Evolutionary conservation across 2,797 vertebrate species (phyloP).

Genomic region (Lepidocolaptes lacrymiger): DNA sequence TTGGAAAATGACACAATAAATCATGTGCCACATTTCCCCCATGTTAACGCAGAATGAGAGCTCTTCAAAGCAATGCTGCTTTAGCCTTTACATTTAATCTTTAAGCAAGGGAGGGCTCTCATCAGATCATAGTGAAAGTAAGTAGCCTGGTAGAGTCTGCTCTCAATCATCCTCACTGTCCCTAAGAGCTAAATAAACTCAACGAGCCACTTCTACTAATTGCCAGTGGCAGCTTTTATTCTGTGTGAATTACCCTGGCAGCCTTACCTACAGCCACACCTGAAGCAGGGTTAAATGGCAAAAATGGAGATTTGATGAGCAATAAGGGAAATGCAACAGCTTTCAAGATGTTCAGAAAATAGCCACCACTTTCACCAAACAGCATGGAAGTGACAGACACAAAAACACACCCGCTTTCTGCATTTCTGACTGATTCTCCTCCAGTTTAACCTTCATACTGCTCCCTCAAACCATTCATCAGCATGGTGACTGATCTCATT

Average conservation of each 20-base stretch:
- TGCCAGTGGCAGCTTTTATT: conserved; percentile 25
- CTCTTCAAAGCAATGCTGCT: background rate
- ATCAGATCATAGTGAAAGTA: background rate
- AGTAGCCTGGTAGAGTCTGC: background rate
- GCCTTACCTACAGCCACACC: conserved; percentile 8
- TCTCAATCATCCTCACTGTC: background rate
- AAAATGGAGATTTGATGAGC: background rate
- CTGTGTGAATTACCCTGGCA: background rate
- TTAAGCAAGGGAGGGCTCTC: background rate
- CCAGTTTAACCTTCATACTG: background rate
- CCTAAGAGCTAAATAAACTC: background rate
- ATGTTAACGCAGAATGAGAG: background rate
- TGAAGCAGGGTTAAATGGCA: background rate
- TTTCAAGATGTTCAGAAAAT: background rate
- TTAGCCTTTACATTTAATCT: background rate
- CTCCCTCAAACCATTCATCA: background rate
- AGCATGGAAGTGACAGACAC: background rate
- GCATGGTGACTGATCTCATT: background rate
- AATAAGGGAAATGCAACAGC: background rate
- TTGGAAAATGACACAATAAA: background rate
- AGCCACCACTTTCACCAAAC: background rate
- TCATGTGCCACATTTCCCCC: background rate
- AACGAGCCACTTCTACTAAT: conserved; percentile 31
- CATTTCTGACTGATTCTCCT: background rate
- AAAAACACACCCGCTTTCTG: background rate